phyloP scores from a whole-genome alignment of 2,797 vertebrate species.

The Agapornis canus region DNA sequence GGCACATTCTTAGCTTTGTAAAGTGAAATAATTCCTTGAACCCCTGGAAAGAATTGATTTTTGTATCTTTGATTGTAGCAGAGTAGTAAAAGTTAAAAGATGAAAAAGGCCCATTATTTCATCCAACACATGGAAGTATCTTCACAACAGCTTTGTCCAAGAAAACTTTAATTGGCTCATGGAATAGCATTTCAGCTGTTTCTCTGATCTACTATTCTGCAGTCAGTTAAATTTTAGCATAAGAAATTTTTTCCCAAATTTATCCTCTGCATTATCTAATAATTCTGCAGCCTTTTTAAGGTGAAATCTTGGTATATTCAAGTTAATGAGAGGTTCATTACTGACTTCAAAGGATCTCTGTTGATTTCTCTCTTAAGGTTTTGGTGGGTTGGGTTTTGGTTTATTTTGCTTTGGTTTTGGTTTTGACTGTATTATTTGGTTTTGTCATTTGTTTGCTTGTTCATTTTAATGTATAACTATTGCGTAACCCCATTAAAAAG shows the following conservation, averaged over 20 bases:
- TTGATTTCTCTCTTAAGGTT: background rate
- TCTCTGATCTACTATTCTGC: background rate
- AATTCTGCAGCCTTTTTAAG: background rate
- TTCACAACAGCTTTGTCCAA: background rate
- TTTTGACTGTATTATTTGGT: no score
- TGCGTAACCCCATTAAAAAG: background rate
- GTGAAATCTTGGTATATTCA: background rate
- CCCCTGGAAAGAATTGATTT: constrained; percentile 9
- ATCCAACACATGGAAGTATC: background rate
- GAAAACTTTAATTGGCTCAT: background rate
- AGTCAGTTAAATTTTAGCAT: background rate
- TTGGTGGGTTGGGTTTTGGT: background rate
- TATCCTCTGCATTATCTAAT: background rate
- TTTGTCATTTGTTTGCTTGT: background rate
- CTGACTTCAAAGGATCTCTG: background rate
- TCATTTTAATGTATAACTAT: background rate
- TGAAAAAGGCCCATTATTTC: background rate
- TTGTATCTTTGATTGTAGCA: constrained; percentile 15
- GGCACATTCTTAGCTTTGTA: background rate
- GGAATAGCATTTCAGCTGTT: background rate
- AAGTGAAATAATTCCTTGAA: background rate
- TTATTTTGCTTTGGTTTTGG: background rate
- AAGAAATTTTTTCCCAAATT: background rate
- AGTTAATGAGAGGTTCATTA: background rate
- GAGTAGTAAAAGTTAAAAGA: background rate